Evolutionary conservation across 2,113 vertebrate genomes (phyloP), one percentile per base, ranked within the genome.

Genomic region (Acanthochromis polyacanthus): DNA sequence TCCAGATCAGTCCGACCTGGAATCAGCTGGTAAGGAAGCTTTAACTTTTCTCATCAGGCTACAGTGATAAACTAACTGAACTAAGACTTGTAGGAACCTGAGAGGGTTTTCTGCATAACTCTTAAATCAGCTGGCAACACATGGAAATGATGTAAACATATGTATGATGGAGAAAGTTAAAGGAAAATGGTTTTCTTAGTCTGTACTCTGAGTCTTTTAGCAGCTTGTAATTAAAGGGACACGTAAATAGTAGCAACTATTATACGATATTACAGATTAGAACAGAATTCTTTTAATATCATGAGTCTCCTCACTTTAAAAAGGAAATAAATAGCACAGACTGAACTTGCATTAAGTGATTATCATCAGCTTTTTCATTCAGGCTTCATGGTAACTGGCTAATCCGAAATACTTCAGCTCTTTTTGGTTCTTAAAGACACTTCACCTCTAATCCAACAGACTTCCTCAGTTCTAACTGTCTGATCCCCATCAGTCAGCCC

Each of bases 1-100:
- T 83, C 97, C 97, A 0, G 93, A 95, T 83, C 95, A 95, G 66
- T 92, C 93, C 15, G 96, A 96, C 71, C 95, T 96, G 28, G 93
- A 96, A 73, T 50, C 93, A 45, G 81, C 94, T 22, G 96, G 97
- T 99, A 95, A 59, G 89, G 82, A n/a, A 4, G 8, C 17, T 64
- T 51, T 43, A 1, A 8, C 32, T 40, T 65, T 16, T 69, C 17
- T 52, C 51, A 69, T 17, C 1, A 25, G 23, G 38, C 11, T 23
- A 40, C 48, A 53, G 50, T 30, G 36, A 40, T 30, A 71, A 30
- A 32, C 46, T 52, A 20, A 19, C 38, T 79, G 45, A 67, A 51
- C 7, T 10, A 19, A 60, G 25, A 68, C 20, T 5, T 40, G 23
- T 38, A 46, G 53, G 59, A 75, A 30, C 36, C 16, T 16, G 36